Percentiles rank a stretch among this genome's conserved stretches.
Conservation (phyloP, 2,113 vertebrate genomes). For the Saccopteryx leptura region DNA sequence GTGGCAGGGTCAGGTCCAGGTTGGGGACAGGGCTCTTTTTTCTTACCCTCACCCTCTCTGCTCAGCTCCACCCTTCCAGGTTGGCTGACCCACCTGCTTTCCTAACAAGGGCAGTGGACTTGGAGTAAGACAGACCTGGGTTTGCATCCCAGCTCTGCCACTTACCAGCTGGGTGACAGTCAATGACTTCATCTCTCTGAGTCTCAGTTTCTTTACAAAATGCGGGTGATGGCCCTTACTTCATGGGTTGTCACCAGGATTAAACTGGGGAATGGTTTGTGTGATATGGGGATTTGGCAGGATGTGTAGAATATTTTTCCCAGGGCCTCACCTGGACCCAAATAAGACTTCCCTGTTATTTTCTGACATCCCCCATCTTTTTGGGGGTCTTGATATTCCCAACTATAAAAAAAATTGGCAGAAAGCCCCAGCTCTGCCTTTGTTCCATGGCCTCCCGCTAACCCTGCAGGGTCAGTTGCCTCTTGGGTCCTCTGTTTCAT, state of each 20-base stretch:
- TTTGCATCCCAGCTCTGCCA: background rate
- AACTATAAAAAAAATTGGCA: background rate
- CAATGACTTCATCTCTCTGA: background rate
- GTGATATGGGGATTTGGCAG: background rate
- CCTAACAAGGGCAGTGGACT: background rate
- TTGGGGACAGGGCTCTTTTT: background rate
- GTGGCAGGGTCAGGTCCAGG: background rate
- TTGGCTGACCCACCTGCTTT: background rate
- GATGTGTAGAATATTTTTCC: too few species aligned
- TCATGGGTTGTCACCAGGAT: background rate
- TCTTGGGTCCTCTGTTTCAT: background rate
- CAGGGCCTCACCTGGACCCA: background rate
- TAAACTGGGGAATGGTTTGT: background rate
- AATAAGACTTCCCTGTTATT: background rate
- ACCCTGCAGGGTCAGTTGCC: background rate
- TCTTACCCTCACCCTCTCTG: background rate
- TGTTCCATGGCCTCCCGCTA: background rate
- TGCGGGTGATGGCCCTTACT: background rate
- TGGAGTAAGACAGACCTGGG: too few species aligned
- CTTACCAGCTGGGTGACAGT: too few species aligned
- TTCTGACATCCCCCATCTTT: background rate
- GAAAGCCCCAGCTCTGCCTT: background rate
- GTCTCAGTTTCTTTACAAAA: background rate
- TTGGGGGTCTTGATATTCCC: background rate
- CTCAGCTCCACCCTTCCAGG: background rate